phyloP scores from a whole-genome alignment of 2,797 vertebrate genomes.

The Chelmon rostratus region DNA sequence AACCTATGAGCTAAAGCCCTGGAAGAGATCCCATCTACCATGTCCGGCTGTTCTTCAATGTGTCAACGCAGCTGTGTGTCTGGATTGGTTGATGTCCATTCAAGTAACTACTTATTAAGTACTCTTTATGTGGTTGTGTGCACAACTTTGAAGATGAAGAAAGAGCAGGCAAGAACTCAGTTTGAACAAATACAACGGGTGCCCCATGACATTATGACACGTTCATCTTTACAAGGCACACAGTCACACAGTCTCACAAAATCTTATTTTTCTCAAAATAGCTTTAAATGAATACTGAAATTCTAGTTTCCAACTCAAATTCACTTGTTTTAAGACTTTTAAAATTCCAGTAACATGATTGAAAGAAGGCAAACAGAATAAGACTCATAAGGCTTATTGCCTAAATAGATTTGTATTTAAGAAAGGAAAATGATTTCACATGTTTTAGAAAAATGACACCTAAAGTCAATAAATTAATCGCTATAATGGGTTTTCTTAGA shows the following conservation, averaged over 20 bases:
- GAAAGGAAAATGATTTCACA: not conserved
- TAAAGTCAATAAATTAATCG: not conserved
- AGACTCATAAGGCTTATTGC: not conserved
- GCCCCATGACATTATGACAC: not conserved
- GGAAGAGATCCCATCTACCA: slow-evolving; percentile 67
- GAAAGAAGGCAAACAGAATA: not conserved
- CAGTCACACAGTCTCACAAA: not conserved
- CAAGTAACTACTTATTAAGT: slow-evolving; percentile 30
- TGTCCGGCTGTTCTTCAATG: slow-evolving; percentile 34
- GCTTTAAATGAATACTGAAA: not conserved
- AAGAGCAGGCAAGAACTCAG: not conserved
- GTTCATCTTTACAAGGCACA: not conserved
- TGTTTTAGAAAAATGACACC: not conserved
- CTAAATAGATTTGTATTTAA: not conserved
- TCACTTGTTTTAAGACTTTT: not conserved
- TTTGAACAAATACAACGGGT: not conserved
- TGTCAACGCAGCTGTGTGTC: slow-evolving; percentile 64
- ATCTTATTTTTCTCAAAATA: not conserved
- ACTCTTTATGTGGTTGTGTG: slow-evolving; percentile 1
- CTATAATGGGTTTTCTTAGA: slow-evolving; percentile 3
- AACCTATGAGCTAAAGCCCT: slow-evolving; percentile 70
- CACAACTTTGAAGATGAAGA: not conserved
- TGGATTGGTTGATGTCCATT: slow-evolving; percentile 34
- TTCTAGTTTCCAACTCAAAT: not conserved
- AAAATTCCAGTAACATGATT: not conserved